Conservation (phyloP, 2,888 invertebrate species). For the Coecobrya sp. region DNA sequence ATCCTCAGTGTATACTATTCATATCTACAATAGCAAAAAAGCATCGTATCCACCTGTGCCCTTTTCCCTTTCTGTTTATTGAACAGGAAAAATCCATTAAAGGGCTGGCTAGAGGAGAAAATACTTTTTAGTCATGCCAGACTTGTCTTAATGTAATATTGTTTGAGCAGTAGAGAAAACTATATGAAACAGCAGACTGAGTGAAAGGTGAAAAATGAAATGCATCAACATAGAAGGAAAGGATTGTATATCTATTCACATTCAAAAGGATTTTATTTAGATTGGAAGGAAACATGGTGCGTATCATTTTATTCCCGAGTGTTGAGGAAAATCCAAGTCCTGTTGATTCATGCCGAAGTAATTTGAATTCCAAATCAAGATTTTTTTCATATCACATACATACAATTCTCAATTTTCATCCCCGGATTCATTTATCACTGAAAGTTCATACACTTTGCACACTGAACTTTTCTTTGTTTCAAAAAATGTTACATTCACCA, state of each 20-base stretch:
- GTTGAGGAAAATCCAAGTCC: neutral
- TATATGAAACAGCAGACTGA: neutral
- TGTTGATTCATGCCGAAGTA: neutral
- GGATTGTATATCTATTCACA: neutral
- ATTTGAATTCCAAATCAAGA: conserved; percentile 12
- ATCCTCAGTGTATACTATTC: neutral
- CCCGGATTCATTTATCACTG: neutral
- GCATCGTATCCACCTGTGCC: conserved; percentile 22
- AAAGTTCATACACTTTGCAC: neutral
- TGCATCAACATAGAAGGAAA: neutral
- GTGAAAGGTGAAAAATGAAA: neutral
- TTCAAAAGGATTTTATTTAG: neutral
- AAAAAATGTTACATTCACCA: too few relatives aligned
- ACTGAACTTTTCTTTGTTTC: too few relatives aligned
- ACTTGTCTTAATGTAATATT: conserved; percentile 4
- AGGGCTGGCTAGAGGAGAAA: conserved; percentile 1
- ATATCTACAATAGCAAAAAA: neutral
- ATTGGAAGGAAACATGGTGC: neutral
- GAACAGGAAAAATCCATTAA: conserved; percentile 63
- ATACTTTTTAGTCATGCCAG: conserved; percentile 40
- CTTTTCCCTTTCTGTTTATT: conserved; percentile 23
- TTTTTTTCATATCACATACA: neutral
- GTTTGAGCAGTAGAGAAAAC: neutral
- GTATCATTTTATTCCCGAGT: neutral
- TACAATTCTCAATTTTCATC: neutral